A percentile compares a stretch with the other conserved stretches of the same genome.
Evolutionary conservation across 2,888 invertebrate genomes (phyloP).

Genomic region (Oligia fasciuncula): DNA sequence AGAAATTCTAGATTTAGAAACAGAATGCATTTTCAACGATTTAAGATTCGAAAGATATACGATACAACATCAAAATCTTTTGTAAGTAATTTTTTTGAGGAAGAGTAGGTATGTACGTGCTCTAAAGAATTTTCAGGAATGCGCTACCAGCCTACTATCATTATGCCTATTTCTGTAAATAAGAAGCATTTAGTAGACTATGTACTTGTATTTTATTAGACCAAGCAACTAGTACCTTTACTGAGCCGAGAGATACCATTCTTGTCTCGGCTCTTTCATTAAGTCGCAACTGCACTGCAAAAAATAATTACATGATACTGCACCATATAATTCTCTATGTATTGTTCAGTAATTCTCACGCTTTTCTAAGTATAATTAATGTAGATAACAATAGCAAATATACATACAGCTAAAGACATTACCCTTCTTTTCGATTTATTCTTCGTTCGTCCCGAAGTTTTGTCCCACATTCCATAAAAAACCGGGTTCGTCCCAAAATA

Average conservation of each 20-base stretch:
- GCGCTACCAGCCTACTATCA: neutral
- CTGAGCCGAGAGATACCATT: neutral
- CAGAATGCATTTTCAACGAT: slow-evolving; percentile 85
- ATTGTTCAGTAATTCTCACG: slow-evolving; percentile 29
- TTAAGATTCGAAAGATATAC: slow-evolving; percentile 81
- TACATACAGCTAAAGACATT: neutral
- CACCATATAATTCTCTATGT: neutral
- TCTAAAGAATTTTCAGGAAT: neutral
- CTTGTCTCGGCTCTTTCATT: neutral
- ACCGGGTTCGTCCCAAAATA: no score
- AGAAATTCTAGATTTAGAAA: slow-evolving; percentile 58
- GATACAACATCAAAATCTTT: slow-evolving; percentile 82
- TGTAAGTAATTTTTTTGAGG: slow-evolving; percentile 77
- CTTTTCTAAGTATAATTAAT: neutral
- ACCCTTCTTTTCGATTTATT: neutral
- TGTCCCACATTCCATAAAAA: no score
- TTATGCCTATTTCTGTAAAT: neutral
- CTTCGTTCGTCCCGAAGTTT: no score
- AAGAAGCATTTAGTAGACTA: neutral
- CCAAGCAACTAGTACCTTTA: neutral
- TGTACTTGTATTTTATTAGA: no score
- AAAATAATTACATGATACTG: neutral
- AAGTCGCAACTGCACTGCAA: slow-evolving; percentile 2
- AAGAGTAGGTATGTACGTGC: neutral
- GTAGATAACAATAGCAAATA: neutral